Evolutionary conservation across 2,113 vertebrate genomes (phyloP), one percentile per base, ranked within the genome.

Genomic region (Arothron firmamentum): DNA sequence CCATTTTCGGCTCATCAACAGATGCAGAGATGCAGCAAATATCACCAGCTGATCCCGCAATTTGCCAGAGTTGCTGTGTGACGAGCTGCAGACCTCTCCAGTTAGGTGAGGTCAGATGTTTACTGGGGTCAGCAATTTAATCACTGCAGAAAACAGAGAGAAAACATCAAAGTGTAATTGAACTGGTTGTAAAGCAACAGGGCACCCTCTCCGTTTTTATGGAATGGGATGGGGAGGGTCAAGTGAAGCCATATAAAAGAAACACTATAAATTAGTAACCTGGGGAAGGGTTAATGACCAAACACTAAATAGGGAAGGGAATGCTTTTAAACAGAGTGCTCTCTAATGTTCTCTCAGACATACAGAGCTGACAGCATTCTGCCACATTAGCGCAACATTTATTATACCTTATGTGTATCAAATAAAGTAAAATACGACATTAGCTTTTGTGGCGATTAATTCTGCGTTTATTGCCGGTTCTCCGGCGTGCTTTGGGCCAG

Each of bases 91-190:
- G 87, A 78, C 82, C 82, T 72, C 73, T 83, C 88, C 80, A 83
- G 81, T 89, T 86, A 89, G 84, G 50, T 3, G 56, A 70, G 88
- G 88, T 90, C 90, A 89, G 56, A 75, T 80, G 73, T 90, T 91
- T 90, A 89, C 85, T 84, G 74, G 86, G 88, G 88, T 87, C 88
- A 85, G 83, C 76, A 81, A 85, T 91, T 90, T 88, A 85, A 86
- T 89, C 85, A 85, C 84, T 70, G 81, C 82, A 77, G 72, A 87
- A 88, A 83, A 88, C 84, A 86, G 88, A 88, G 79, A 85, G 79
- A 83, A 89, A 91, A 89, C 88, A 91, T 91, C 90, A 91, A 91
- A 91, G 90, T 91, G 85, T 90, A 90, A 91, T 91, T 90, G 80
- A 87, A 89, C 78, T 89, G 87, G 77, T 77, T 83, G 84, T 91